A percentile compares a stretch with the other conserved stretches of the same genome.
These are phyloP conservation scores for Phallusia fumigata DNA, from an alignment of 23 tunicate species.

Conservation along the genomic window DNA sequence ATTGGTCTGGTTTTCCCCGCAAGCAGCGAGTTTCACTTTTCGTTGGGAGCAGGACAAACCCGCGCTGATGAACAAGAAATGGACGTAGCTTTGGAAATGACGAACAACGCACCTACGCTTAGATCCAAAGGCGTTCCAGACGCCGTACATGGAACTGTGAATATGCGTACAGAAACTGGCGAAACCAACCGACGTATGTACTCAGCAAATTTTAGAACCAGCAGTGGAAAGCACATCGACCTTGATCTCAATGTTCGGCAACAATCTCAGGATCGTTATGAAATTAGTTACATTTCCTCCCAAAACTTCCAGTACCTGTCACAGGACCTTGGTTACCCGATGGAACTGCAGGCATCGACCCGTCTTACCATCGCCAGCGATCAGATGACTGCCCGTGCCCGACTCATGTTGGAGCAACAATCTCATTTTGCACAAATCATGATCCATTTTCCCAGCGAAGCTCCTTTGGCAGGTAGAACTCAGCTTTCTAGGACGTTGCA, in stretches of 20 bases:
- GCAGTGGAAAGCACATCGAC: slow-evolving; percentile 8
- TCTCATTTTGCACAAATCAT: slow-evolving; percentile 4
- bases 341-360: background rate
- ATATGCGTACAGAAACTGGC: background rate
- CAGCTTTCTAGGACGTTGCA: slow-evolving; percentile 14
- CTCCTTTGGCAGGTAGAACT: background rate
- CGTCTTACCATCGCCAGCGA: background rate
- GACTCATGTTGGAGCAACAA: slow-evolving; percentile 4
- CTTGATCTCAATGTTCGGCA: slow-evolving; percentile 1
- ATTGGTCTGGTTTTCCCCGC: background rate
- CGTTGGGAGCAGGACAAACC: slow-evolving; percentile 11
- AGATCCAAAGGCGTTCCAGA: slow-evolving; percentile 5
- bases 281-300: slow-evolving; percentile 10
- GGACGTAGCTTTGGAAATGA: slow-evolving; percentile 7
- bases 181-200: background rate
- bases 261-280: slow-evolving; percentile 1
- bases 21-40: background rate
- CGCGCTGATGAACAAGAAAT: background rate
- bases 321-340: background rate
- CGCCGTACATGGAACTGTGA: background rate
- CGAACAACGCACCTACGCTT: background rate
- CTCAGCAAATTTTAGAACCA: slow-evolving; percentile 12
- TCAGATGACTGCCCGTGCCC: background rate
- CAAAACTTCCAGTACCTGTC: slow-evolving; percentile 17
- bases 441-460: background rate